Conservation (phyloP, 2,888 invertebrate species). For the Tupiocoris notatus region DNA sequence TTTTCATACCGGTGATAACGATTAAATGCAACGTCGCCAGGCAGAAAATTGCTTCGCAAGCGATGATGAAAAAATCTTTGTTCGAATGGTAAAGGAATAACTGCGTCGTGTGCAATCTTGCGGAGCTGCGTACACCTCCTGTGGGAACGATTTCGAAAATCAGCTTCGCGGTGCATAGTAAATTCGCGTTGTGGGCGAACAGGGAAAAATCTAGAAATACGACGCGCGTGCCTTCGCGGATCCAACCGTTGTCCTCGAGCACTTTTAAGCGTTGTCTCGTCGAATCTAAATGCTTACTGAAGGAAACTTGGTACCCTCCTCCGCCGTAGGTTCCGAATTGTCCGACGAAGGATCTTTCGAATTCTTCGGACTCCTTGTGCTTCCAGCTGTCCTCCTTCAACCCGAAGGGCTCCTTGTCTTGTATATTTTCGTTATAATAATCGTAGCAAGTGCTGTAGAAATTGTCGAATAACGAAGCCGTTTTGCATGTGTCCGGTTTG, state of each 20-base stretch:
- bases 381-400: neutral
- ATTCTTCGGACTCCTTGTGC: neutral
- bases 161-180: constrained; percentile 60
- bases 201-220: constrained; percentile 70
- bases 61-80: constrained; percentile 10
- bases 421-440: constrained; percentile 57
- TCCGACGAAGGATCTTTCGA: constrained; percentile 58
- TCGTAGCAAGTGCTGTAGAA: constrained; percentile 60
- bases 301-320: constrained; percentile 61
- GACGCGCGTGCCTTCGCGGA: constrained; percentile 66
- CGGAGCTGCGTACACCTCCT: constrained; percentile 13
- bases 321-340: constrained; percentile 58
- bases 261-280: constrained; percentile 56
- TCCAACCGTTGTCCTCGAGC: constrained; percentile 63
- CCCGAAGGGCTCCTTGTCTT: constrained; percentile 55
- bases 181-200: constrained; percentile 71
- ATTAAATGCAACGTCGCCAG: no score
- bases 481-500: constrained; percentile 57
- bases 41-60: constrained; percentile 13
- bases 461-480: constrained; percentile 57
- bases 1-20: no score
- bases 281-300: constrained; percentile 55
- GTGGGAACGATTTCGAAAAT: constrained; percentile 27
- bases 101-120: constrained; percentile 1
- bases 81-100: neutral